phyloP scores from a whole-genome alignment of 2,888 invertebrate genomes.

The Rotaria sp. region DNA sequence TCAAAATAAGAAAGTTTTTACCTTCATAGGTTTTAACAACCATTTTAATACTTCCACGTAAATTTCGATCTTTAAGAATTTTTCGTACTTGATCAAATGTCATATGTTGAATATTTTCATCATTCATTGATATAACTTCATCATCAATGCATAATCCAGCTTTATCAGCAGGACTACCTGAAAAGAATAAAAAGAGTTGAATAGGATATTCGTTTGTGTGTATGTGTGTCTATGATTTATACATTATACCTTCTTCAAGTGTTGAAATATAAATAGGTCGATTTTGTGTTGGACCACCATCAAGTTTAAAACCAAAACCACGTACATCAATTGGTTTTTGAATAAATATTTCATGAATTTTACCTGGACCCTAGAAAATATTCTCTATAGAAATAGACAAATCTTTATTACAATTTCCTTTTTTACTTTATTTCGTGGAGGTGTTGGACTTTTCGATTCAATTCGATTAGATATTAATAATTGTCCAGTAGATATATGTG shows the following conservation, averaged over 20 bases:
- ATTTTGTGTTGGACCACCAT: not conserved
- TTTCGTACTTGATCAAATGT: constrained; percentile 40
- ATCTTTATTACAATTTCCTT: not conserved
- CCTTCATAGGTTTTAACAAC: constrained; percentile 1
- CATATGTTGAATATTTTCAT: constrained; percentile 31
- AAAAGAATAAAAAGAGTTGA: not conserved
- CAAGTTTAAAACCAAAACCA: constrained; percentile 2
- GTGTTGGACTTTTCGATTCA: not conserved
- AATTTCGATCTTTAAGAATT: constrained; percentile 34
- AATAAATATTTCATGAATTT: constrained; percentile 24
- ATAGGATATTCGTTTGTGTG: not conserved
- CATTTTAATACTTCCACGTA: not conserved
- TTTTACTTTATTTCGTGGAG: not conserved
- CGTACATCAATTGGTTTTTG: not conserved
- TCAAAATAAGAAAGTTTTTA: not conserved
- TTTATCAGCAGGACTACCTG: constrained; percentile 38
- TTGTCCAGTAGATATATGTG: not conserved
- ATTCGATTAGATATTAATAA: not conserved
- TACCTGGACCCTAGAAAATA: not conserved
- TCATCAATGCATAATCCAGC: constrained; percentile 37
- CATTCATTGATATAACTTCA: constrained; percentile 35
- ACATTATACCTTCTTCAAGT: not conserved
- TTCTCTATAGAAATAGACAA: no score
- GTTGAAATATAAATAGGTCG: not conserved
- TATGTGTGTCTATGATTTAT: not conserved